Percentiles rank a stretch among this genome's conserved stretches.
phyloP scores from a whole-genome alignment of 2,797 vertebrate genomes.

The Sebastes hopkinsi region DNA sequence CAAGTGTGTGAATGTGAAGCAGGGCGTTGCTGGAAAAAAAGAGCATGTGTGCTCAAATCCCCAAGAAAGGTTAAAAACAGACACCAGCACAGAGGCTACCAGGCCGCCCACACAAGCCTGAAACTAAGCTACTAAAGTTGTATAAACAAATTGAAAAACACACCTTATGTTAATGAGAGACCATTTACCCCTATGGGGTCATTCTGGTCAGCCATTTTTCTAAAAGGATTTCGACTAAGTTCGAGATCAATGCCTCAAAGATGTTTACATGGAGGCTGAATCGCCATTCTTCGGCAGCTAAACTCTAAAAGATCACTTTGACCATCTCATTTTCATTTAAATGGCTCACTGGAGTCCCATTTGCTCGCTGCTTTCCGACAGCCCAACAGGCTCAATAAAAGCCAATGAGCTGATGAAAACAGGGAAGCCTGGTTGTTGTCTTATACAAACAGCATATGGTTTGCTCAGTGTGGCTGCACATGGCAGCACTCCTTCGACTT shows the following conservation, averaged over 20 bases:
- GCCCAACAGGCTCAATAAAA: slow-evolving; percentile 82
- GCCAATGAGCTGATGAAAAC: slow-evolving; percentile 78
- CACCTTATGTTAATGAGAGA: slow-evolving; percentile 46
- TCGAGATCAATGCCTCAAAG: slow-evolving; percentile 49
- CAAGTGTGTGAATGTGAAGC: slow-evolving; percentile 33
- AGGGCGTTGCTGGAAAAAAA: slow-evolving; percentile 45
- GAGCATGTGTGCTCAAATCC: slow-evolving; percentile 21
- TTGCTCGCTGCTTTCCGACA: slow-evolving; percentile 67
- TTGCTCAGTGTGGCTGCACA: slow-evolving; percentile 58
- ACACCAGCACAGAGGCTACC: slow-evolving; percentile 30
- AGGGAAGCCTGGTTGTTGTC: slow-evolving; percentile 65
- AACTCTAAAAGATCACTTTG: slow-evolving; percentile 73
- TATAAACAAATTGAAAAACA: slow-evolving; percentile 58
- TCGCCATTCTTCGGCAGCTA: slow-evolving; percentile 57
- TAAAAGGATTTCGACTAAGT: slow-evolving; percentile 35
- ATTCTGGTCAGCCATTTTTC: slow-evolving; percentile 53
- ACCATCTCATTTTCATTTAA: slow-evolving; percentile 82
- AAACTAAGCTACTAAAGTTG: slow-evolving; percentile 33
- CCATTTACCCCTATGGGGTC: slow-evolving; percentile 37
- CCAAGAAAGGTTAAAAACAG: slow-evolving; percentile 43
- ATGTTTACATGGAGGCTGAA: slow-evolving; percentile 40
- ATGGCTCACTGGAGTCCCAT: slow-evolving; percentile 74
- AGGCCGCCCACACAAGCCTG: background rate
- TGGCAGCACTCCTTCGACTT: slow-evolving; percentile 56
- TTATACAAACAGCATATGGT: slow-evolving; percentile 76